A percentile compares a stretch with the other conserved stretches of the same genome.
These are phyloP conservation scores for Agrochola lychnidis DNA, from an alignment of 2,888 invertebrate genomes.

Conservation along the genomic window DNA sequence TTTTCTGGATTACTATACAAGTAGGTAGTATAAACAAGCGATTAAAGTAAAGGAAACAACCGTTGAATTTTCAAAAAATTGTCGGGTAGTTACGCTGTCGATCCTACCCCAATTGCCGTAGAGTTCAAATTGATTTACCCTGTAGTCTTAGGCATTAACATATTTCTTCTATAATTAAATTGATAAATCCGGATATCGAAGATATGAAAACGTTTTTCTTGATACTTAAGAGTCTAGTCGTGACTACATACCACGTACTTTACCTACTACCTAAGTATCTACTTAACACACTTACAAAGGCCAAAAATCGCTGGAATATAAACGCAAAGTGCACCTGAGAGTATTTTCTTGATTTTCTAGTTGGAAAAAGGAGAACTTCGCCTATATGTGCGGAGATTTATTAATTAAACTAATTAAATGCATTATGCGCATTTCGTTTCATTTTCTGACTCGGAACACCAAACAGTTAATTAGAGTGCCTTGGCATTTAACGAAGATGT, in stretches of 20 bases:
- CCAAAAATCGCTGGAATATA: neutral
- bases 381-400: neutral
- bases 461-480: slow-evolving; percentile 47
- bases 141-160: too few species aligned
- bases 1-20: slow-evolving; percentile 57
- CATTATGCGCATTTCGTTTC: slow-evolving; percentile 1
- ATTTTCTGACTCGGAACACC: slow-evolving; percentile 33
- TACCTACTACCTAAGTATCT: neutral
- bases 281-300: slow-evolving; percentile 13
- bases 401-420: slow-evolving; percentile 7
- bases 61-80: slow-evolving; percentile 1
- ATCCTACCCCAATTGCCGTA: neutral
- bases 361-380: neutral
- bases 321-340: neutral
- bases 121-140: neutral
- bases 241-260: slow-evolving; percentile 9
- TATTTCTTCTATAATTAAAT: neutral
- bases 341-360: neutral
- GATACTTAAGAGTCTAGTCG: neutral
- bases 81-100: too few species aligned
- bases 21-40: slow-evolving; percentile 18
- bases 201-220: slow-evolving; percentile 16
- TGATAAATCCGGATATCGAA: slow-evolving; percentile 11
- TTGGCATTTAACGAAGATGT: slow-evolving; percentile 59
- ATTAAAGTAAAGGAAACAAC: slow-evolving; percentile 8